Conservation (phyloP, 2,797 vertebrate genomes). For the Galaxias olidus region DNA sequence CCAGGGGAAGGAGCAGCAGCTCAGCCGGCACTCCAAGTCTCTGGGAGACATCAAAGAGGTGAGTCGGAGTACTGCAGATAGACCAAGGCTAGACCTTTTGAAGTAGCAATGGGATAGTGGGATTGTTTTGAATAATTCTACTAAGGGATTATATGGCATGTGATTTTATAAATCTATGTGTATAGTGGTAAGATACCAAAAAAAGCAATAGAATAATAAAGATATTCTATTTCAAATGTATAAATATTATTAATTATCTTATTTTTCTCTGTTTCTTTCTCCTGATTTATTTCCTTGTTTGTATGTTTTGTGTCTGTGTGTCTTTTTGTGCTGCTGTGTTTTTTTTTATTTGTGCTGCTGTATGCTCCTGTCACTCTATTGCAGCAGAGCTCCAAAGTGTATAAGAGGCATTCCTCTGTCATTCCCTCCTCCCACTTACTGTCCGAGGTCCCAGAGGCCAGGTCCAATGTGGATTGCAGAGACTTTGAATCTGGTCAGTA, state of each 20-base stretch:
- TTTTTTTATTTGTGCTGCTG: too few relatives aligned
- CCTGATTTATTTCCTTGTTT: neutral
- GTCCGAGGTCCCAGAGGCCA: slow-evolving; percentile 77
- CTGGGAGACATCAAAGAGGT: slow-evolving; percentile 89
- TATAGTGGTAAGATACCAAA: too few relatives aligned
- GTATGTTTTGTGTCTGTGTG: slow-evolving; percentile 7
- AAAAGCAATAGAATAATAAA: too few relatives aligned
- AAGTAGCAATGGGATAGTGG: too few relatives aligned
- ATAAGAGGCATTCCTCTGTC: slow-evolving; percentile 82
- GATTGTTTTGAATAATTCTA: too few relatives aligned
- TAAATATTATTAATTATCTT: neutral
- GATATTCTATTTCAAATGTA: too few relatives aligned
- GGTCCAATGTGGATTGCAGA: slow-evolving; percentile 58
- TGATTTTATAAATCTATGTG: too few relatives aligned
- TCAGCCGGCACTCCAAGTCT: slow-evolving; percentile 79
- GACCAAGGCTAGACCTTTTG: too few relatives aligned
- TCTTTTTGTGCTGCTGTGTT: neutral
- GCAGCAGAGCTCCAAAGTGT: slow-evolving; percentile 77
- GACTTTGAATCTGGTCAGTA: slow-evolving; percentile 82
- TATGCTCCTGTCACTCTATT: slow-evolving; percentile 34
- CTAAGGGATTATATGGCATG: too few relatives aligned
- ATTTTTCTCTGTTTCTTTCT: neutral
- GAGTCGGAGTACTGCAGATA: slow-evolving; percentile 54
- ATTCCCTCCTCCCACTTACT: slow-evolving; percentile 74
- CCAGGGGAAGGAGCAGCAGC: slow-evolving; percentile 81